A percentile compares a stretch with the other conserved stretches of the same genome.
Conservation (phyloP, 2,888 invertebrate species). For the Sturmia bella region DNA sequence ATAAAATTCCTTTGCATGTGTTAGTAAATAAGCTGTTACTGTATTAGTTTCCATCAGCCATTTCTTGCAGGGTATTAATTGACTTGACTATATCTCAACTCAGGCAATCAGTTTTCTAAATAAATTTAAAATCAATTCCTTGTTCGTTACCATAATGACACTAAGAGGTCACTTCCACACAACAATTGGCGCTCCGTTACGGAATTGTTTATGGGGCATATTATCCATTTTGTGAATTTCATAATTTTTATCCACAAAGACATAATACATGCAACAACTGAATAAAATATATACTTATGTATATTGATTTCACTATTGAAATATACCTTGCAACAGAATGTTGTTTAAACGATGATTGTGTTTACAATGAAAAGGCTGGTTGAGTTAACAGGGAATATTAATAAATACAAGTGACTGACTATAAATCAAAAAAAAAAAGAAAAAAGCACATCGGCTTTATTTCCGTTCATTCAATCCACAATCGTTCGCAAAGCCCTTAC, state of each 20-base stretch:
- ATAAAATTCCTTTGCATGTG: too few species aligned
- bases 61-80: too few species aligned
- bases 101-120: too few species aligned
- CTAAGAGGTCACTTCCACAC: too few species aligned
- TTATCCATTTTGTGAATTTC: neutral
- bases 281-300: neutral
- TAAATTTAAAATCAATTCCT: too few species aligned
- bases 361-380: constrained; percentile 8
- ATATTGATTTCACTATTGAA: constrained; percentile 35
- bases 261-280: constrained; percentile 19
- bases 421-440: constrained; percentile 24
- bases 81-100: too few species aligned
- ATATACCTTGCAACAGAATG: constrained; percentile 20
- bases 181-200: too few species aligned
- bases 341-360: constrained; percentile 11
- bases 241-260: neutral
- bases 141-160: too few species aligned
- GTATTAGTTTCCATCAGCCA: too few species aligned
- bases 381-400: constrained; percentile 45
- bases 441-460: constrained; percentile 3
- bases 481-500: constrained; percentile 12
- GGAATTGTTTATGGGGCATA: neutral
- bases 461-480: constrained; percentile 38
- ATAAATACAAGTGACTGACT: constrained; percentile 40
- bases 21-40: too few species aligned